Conservation (phyloP, 2,113 vertebrate species). For the Caranx melampygus region DNA sequence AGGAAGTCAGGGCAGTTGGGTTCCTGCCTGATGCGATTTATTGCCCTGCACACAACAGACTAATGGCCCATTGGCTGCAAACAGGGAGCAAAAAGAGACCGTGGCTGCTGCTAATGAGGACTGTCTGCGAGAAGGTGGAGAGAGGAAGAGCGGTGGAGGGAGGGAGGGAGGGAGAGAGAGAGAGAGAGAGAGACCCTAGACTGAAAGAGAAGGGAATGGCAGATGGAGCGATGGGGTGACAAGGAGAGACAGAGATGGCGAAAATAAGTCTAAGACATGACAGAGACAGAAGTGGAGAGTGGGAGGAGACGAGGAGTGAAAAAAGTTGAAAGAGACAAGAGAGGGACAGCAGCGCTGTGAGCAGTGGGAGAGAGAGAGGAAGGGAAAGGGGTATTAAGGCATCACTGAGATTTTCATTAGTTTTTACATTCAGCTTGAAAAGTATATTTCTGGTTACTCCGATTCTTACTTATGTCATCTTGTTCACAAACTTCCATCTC, state of each 20-base stretch:
- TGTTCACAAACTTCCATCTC: background rate
- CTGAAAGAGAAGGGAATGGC: conserved; percentile 29
- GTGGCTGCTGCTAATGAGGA: conserved; percentile 71
- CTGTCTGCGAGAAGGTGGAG: conserved; percentile 51
- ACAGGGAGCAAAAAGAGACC: conserved; percentile 68
- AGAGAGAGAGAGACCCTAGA: conserved; percentile 12
- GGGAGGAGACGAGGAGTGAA: conserved; percentile 19
- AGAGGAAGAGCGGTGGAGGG: conserved; percentile 29
- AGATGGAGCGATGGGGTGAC: conserved; percentile 54
- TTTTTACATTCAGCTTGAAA: background rate
- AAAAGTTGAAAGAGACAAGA: background rate
- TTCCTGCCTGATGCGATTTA: conserved; percentile 76
- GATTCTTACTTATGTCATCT: background rate
- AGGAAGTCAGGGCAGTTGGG: conserved; percentile 59
- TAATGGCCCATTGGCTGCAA: conserved; percentile 77
- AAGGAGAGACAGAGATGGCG: conserved; percentile 38
- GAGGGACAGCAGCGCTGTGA: background rate
- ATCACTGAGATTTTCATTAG: background rate
- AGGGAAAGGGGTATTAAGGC: background rate
- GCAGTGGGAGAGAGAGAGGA: background rate
- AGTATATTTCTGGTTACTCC: background rate
- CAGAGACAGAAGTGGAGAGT: conserved; percentile 32
- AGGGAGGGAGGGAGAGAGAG: conserved; percentile 11
- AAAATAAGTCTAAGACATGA: conserved; percentile 31
- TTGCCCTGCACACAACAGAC: conserved; percentile 71